Base-by-base conservation (phyloP, 2,888 invertebrate species). In the Odontocerum albicorne region DNA sequence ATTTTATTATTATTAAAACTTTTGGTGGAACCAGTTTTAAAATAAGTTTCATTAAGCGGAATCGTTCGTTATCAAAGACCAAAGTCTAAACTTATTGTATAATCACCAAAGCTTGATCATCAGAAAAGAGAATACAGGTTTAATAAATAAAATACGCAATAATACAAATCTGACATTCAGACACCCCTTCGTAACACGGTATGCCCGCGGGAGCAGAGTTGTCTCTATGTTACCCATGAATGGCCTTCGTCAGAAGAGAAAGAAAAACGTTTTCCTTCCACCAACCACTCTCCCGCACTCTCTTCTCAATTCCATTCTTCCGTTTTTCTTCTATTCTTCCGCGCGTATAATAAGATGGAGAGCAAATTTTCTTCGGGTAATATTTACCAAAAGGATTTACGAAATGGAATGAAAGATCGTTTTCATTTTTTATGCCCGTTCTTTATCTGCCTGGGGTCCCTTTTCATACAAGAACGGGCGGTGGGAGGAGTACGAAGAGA, bases 301-400 rank as follows among this genome's bases (percentile, higher is more conserved):
- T 13, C 27, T 27, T 27, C 27, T n/a, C n/a, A n/a, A 3, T 46
- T 46, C 35, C 51, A 15, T 55, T 46, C 55, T 45, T 55, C 47
- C 40, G 54, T 35, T 42, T 19, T 52, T 22, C 27, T 35, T 20
- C 17, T 53, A 42, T 52, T 56, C 50, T 56, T 17, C 45, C 42
- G 32, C 21, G 57, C 60, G 39, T 54, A 57, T 60, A 60, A 60
- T 60, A 60, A 60, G 57, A 60, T 60, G 60, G 60, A 60, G 57
- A 60, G 60, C 60, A 60, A 60, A 60, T 60, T 60, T 60, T 60
- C 60, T 56, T 60, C 60, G 60, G 60, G 60, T 60, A 60, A 60
- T 60, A 60, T 60, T 60, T 60, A 60, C 60, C 52, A 57, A 60
- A 60, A 60, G 60, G 60, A 60, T 60, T 60, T 60, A 43, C 60